Evolutionary conservation across 2,888 invertebrate genomes (phyloP), one percentile per base, ranked within the genome.

Genomic region (Habroteleia sp.): DNA sequence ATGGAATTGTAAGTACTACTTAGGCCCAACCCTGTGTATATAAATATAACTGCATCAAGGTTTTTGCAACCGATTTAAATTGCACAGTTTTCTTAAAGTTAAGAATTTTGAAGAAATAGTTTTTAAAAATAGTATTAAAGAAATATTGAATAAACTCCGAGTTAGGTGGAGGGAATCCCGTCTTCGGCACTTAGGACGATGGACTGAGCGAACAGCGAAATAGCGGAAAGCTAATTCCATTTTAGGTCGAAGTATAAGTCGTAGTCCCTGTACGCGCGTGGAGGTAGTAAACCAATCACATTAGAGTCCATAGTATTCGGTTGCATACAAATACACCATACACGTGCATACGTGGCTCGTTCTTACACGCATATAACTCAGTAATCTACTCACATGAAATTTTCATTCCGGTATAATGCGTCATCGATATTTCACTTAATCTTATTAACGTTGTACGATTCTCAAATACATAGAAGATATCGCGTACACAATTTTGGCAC

Each of bases 141-240:
- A n/a, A n/a, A n/a, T n/a, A n/a, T n/a, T n/a, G n/a, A n/a, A n/a
- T n/a, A n/a, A n/a, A n/a, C n/a, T n/a, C n/a, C n/a, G n/a, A n/a
- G n/a, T n/a, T n/a, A n/a, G n/a, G n/a, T n/a, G n/a, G n/a, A 56
- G 58, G 77, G 54, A 71, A 74, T 74, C 63, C 72, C 77, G 79
- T 75, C 69, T 63, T 48, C 37, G 44, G 74, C 80, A 81, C 81
- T 82, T 81, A 80, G 80, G 77, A 79, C 78, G 79, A 82, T 82
- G 79, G 79, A 80, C 81, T 79, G 76, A 66, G 71, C 78, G 81
- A 82, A 83, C 74, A 66, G 71, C 78, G 81, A 82, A 83, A 84
- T 83, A 82, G 84, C 82, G 81, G 82, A 82, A 83, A 84, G 84
- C 82, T 85, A 85, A 85, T 85, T 85, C 81, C 83, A 84, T 83